Conservation (phyloP, 2,797 vertebrate species). For the Anomalospiza imberbis region DNA sequence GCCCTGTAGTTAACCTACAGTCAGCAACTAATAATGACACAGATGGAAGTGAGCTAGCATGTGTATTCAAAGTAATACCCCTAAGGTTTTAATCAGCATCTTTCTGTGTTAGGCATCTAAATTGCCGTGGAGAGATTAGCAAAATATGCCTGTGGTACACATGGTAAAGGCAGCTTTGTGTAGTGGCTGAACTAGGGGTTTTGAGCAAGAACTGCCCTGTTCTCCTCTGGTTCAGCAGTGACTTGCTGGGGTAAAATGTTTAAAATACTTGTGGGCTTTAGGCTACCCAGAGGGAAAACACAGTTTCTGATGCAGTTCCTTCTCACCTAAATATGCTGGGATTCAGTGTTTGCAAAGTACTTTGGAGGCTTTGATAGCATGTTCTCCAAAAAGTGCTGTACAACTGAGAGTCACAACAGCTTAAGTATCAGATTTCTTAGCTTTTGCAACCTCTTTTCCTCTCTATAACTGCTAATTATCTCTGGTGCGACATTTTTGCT, state of each 20-base stretch:
- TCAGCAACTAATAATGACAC: constrained; percentile 68
- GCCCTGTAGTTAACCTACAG: constrained; percentile 68
- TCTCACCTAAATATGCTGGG: background rate
- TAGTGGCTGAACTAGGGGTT: background rate
- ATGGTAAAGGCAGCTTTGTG: background rate
- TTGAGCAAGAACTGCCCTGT: background rate
- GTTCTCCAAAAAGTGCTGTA: background rate
- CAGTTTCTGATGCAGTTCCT: background rate
- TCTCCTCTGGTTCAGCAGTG: background rate
- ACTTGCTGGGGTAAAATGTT: background rate
- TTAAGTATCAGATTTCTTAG: background rate
- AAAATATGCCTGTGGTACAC: background rate
- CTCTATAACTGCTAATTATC: background rate
- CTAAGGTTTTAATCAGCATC: constrained; percentile 52
- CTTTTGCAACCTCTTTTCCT: background rate
- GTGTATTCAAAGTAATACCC: constrained; percentile 50
- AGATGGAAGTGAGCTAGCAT: constrained; percentile 63
- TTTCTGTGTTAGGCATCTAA: constrained; percentile 18
- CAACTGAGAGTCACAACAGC: background rate
- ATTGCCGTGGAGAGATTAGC: background rate
- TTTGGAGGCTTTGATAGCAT: background rate
- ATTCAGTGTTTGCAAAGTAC: background rate
- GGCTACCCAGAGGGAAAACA: background rate
- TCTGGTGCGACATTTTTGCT: background rate
- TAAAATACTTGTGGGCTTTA: background rate